These are phyloP conservation scores for Phenganax marumi DNA, from an alignment of 92 coral and sea anemone species.

Conservation along the genomic window DNA sequence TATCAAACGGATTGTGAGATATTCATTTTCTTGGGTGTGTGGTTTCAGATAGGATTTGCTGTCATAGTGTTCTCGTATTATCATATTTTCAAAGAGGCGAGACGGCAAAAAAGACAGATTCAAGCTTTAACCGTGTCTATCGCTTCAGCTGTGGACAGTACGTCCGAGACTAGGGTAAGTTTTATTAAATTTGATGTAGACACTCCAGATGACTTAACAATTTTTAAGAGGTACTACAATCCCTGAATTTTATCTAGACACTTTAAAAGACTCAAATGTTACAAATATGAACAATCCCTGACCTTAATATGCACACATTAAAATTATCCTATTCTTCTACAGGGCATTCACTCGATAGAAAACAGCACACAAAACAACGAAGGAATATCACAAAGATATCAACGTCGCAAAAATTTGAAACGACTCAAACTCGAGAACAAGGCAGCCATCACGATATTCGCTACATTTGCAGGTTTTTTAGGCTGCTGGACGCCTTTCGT, in stretches of 20 bases:
- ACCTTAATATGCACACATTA: not conserved
- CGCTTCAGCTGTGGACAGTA: not conserved
- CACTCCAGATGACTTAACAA: too few relatives aligned
- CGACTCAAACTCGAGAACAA: constrained; percentile 37
- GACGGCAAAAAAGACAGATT: constrained; percentile 33
- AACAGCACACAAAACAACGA: not conserved
- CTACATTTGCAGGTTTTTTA: constrained; percentile 14
- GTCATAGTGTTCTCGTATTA: constrained; percentile 25
- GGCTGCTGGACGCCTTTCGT: constrained; percentile 43
- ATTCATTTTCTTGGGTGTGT: constrained; percentile 6
- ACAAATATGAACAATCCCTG: not conserved
- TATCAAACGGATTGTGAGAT: constrained; percentile 11
- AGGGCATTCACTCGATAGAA: not conserved
- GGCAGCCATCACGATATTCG: constrained; percentile 37
- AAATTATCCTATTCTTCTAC: not conserved
- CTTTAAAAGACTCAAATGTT: not conserved
- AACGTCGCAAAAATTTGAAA: constrained; percentile 7
- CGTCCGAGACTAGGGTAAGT: not conserved
- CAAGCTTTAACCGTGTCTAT: constrained; percentile 20
- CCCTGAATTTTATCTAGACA: not conserved
- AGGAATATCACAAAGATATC: not conserved
- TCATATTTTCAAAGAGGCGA: constrained; percentile 40
- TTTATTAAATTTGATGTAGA: too few relatives aligned
- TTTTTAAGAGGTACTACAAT: too few relatives aligned
- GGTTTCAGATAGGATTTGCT: constrained; percentile 22